phyloP scores from a whole-genome alignment of 2,797 vertebrate species.

The Helostoma temminkii region DNA sequence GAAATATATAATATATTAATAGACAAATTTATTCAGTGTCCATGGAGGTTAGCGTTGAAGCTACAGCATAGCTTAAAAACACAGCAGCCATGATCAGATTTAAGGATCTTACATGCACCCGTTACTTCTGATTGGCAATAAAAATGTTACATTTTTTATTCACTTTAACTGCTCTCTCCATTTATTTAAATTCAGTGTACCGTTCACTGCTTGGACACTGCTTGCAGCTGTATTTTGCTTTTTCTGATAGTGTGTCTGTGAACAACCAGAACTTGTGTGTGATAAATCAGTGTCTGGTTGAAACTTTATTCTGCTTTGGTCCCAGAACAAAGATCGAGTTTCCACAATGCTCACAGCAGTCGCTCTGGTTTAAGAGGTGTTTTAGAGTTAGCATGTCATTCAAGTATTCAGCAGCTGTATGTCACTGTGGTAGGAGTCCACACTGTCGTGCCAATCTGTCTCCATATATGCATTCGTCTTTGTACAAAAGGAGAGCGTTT shows the following conservation, averaged over 20 bases:
- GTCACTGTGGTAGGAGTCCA: conserved; percentile 23
- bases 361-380: conserved; percentile 48
- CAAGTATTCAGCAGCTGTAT: conserved; percentile 29
- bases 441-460: no score
- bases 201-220: neutral
- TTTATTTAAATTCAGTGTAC: neutral
- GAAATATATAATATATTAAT: no score
- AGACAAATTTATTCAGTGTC: no score
- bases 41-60: neutral
- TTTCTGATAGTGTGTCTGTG: conserved; percentile 10
- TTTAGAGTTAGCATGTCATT: conserved; percentile 42
- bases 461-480: no score
- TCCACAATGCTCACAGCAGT: conserved; percentile 40
- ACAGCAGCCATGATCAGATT: neutral
- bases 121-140: no score
- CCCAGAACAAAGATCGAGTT: conserved; percentile 42
- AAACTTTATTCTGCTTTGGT: conserved; percentile 15
- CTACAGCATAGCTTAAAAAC: neutral
- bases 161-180: neutral
- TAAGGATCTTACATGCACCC: no score
- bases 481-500: no score
- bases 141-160: no score
- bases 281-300: conserved; percentile 24
- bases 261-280: conserved; percentile 8
- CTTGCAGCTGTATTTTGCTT: neutral